Conservation (phyloP, 2,888 invertebrate species). For the Tenthredo amoena region DNA sequence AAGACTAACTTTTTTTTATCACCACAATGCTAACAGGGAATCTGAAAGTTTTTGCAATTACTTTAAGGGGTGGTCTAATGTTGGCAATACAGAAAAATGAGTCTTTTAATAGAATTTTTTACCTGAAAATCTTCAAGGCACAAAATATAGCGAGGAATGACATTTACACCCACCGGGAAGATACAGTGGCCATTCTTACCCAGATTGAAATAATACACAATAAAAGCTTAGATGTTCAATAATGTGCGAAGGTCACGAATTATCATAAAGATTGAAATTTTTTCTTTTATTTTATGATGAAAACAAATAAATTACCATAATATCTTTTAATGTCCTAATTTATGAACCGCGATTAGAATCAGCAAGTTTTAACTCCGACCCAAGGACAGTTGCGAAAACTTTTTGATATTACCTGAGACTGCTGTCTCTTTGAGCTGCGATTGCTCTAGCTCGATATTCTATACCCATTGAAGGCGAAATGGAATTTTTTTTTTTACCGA, state of each 20-base stretch:
- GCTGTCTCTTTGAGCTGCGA: not conserved
- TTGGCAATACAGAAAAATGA: not conserved
- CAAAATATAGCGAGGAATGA: not conserved
- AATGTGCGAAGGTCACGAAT: not conserved
- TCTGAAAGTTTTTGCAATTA: conserved; percentile 8
- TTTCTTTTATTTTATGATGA: not conserved
- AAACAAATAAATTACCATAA: not conserved
- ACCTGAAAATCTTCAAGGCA: not conserved
- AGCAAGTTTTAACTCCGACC: not conserved
- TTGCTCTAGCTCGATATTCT: not conserved
- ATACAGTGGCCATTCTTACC: not conserved
- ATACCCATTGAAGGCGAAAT: not conserved
- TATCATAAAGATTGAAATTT: not conserved
- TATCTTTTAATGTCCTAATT: not conserved
- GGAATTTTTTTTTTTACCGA: not conserved
- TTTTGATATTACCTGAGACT: conserved; percentile 1
- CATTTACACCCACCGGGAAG: not conserved
- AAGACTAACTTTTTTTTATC: not conserved
- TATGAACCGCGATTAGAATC: not conserved
- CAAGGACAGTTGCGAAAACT: not conserved
- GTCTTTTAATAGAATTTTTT: conserved; percentile 5
- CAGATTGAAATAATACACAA: not conserved
- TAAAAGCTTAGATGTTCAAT: not conserved
- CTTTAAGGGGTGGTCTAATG: not conserved
- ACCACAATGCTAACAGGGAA: not conserved